Evolutionary conservation across 2,797 vertebrate species (phyloP).

Genomic region (Girardinus metallicus): DNA sequence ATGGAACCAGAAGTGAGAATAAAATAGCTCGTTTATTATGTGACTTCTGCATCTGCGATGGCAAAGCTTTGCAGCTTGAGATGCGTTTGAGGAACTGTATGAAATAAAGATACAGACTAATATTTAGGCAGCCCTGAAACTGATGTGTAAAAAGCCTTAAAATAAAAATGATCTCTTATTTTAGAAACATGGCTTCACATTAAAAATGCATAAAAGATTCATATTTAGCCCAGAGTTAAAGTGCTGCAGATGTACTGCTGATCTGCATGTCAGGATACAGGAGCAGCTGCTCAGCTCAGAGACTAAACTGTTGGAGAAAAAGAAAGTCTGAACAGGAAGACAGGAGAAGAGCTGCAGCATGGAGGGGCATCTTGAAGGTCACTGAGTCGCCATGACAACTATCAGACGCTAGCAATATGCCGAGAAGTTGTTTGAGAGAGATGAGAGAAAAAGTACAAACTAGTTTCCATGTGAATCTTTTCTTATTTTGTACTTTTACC

Average conservation of each 20-base stretch:
- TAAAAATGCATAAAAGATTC: background rate
- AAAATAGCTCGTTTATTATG: background rate
- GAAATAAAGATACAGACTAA: background rate
- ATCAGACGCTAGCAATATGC: background rate
- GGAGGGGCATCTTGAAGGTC: background rate
- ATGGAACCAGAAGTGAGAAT: background rate
- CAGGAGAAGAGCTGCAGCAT: background rate
- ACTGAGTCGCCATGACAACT: background rate
- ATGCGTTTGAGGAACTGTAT: background rate
- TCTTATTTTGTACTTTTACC: background rate
- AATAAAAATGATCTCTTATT: background rate
- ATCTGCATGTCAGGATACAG: background rate
- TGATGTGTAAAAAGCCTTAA: background rate
- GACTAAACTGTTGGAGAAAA: background rate
- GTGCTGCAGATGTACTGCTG: background rate
- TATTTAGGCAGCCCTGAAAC: background rate
- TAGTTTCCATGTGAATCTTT: background rate
- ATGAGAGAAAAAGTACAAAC: background rate
- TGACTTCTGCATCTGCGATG: background rate
- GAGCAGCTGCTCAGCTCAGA: background rate
- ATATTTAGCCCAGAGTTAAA: background rate
- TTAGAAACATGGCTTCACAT: background rate
- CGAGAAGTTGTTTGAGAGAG: background rate
- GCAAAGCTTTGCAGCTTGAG: background rate
- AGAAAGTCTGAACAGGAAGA: background rate